phyloP scores from a whole-genome alignment of 30 jellyfish, hydroid and myxozoan species.

The Hydra vulgaris region DNA sequence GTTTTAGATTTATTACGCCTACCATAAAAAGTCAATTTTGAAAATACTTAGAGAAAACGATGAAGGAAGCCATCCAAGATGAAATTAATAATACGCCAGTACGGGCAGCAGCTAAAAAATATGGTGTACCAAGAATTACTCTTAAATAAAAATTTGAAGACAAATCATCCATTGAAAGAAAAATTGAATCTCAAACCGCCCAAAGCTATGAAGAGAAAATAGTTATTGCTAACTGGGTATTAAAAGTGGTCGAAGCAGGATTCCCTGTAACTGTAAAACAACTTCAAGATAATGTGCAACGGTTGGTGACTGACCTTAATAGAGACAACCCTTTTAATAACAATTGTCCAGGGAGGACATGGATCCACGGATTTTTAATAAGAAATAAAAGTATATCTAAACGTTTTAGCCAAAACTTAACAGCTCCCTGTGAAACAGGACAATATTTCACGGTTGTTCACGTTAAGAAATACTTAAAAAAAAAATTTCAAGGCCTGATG shows the following conservation, averaged over 20 bases:
- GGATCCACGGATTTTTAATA: background rate
- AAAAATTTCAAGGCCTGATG: no score
- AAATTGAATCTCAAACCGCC: background rate
- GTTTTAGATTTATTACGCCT: background rate
- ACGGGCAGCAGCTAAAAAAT: background rate
- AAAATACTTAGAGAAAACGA: background rate
- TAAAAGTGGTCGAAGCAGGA: background rate
- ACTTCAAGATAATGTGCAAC: background rate
- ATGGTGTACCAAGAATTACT: background rate
- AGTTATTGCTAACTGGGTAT: background rate
- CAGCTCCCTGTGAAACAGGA: background rate
- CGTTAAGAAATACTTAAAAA: no score
- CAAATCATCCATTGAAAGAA: background rate
- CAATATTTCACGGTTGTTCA: no score
- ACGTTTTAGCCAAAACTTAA: background rate
- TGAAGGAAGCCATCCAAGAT: background rate
- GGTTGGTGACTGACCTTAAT: background rate
- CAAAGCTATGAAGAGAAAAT: background rate
- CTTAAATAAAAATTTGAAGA: background rate
- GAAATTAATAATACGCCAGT: background rate
- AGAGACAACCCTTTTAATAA: background rate
- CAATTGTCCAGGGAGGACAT: background rate
- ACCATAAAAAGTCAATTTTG: background rate
- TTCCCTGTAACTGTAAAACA: background rate
- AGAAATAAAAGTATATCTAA: background rate